These are phyloP conservation scores for Palaemon carinicauda DNA, from an alignment of 1,140 invertebrate species.

Conservation along the genomic window DNA sequence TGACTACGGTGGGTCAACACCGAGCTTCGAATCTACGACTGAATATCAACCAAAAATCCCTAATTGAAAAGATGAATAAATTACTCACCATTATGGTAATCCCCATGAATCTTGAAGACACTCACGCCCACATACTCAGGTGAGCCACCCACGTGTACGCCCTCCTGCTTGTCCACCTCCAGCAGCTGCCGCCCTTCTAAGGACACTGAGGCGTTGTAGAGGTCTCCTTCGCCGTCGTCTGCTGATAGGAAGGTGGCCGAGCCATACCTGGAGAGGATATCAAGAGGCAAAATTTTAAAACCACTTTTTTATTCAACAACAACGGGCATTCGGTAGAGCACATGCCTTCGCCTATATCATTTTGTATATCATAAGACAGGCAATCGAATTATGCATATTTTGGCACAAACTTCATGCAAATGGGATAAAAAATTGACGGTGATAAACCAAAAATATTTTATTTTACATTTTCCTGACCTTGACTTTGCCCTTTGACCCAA, in stretches of 20 bases:
- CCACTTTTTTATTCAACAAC: no score
- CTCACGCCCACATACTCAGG: slow-evolving; percentile 24
- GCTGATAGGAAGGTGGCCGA: slow-evolving; percentile 90
- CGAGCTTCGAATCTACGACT: no score
- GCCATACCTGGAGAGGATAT: slow-evolving; percentile 74
- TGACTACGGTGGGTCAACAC: no score
- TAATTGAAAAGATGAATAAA: no score
- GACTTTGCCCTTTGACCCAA: no score
- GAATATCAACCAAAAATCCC: no score
- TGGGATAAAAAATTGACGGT: no score
- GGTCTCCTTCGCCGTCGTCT: slow-evolving; percentile 88
- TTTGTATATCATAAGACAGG: not conserved
- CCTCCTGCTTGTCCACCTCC: slow-evolving; percentile 39
- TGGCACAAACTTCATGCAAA: no score
- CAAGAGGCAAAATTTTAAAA: not conserved
- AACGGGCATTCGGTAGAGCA: no score
- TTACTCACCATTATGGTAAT: slow-evolving; percentile 23
- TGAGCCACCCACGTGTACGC: slow-evolving; percentile 31
- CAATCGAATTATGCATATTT: no score
- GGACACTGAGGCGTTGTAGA: slow-evolving; percentile 34
- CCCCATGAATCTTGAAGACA: slow-evolving; percentile 41
- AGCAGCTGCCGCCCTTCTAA: slow-evolving; percentile 25
- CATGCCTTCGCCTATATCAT: not conserved
- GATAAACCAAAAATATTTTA: no score
- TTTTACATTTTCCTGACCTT: no score